These are phyloP conservation scores for Varanus salvator DNA, from an alignment of 2,113 vertebrate genomes.

Conservation along the genomic window DNA sequence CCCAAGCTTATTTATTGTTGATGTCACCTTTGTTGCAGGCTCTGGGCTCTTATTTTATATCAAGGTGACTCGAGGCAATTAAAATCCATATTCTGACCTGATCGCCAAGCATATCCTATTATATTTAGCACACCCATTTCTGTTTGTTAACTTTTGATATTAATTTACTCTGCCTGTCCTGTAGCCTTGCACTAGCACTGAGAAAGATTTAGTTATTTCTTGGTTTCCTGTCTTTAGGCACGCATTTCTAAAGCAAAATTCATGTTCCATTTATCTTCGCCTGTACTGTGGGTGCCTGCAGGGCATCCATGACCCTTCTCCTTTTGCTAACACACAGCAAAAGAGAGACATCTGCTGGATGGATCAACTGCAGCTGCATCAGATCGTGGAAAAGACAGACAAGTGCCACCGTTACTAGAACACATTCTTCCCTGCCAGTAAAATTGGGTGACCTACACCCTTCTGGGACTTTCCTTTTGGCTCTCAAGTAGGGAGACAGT, in stretches of 20 bases:
- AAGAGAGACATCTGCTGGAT: not conserved
- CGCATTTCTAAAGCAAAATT: not conserved
- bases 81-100: not conserved
- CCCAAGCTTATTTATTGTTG: slow-evolving; percentile 18
- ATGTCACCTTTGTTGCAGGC: not conserved
- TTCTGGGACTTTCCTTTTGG: not conserved
- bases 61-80: not conserved
- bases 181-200: too few relatives aligned
- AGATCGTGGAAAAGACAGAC: not conserved
- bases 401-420: not conserved
- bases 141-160: not conserved
- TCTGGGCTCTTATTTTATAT: not conserved
- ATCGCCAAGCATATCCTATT: not conserved
- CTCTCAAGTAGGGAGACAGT: not conserved
- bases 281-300: not conserved
- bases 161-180: not conserved
- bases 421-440: not conserved
- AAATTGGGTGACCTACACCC: not conserved
- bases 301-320: not conserved
- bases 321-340: not conserved
- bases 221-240: not conserved
- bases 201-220: not conserved
- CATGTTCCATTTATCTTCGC: not conserved
- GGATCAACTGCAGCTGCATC: not conserved
- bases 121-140: not conserved